Conservation (phyloP, 2,888 invertebrate species). For the Noctua comes region DNA sequence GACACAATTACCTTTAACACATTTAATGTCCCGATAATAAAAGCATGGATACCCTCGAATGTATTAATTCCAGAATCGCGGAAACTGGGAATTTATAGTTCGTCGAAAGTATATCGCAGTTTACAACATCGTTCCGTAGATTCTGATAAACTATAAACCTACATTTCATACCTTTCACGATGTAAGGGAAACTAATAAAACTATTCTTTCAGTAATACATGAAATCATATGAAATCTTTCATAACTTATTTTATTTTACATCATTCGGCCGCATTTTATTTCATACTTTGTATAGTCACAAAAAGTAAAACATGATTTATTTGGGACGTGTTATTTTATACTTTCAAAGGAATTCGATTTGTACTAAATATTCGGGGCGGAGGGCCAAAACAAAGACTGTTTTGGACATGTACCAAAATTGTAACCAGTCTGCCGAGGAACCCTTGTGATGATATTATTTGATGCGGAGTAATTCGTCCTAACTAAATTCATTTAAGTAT, state of each 20-base stretch:
- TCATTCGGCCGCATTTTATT: neutral
- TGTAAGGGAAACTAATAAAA: conserved; percentile 60
- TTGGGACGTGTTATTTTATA: neutral
- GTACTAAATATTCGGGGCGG: neutral
- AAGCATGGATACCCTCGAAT: conserved; percentile 37
- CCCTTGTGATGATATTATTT: conserved; percentile 16
- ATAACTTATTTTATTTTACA: conserved; percentile 10
- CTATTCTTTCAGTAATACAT: conserved; percentile 46
- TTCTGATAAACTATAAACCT: conserved; percentile 87
- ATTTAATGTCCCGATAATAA: conserved; percentile 19
- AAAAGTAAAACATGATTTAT: neutral
- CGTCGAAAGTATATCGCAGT: conserved; percentile 70
- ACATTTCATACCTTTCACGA: conserved; percentile 74
- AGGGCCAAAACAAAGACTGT: conserved; percentile 32
- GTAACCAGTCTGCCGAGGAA: conserved; percentile 1
- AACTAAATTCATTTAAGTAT: too few relatives aligned
- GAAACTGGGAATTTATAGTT: conserved; percentile 72
- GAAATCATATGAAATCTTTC: conserved; percentile 21
- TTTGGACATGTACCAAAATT: conserved; percentile 40
- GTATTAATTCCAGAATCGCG: conserved; percentile 67
- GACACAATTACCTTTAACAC: neutral
- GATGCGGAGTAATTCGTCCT: too few relatives aligned
- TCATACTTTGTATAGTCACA: neutral
- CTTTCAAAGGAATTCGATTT: conserved; percentile 29
- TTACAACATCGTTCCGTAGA: conserved; percentile 65